Conservation (phyloP, 2,888 invertebrate species). For the Drosophila villosipedis region DNA sequence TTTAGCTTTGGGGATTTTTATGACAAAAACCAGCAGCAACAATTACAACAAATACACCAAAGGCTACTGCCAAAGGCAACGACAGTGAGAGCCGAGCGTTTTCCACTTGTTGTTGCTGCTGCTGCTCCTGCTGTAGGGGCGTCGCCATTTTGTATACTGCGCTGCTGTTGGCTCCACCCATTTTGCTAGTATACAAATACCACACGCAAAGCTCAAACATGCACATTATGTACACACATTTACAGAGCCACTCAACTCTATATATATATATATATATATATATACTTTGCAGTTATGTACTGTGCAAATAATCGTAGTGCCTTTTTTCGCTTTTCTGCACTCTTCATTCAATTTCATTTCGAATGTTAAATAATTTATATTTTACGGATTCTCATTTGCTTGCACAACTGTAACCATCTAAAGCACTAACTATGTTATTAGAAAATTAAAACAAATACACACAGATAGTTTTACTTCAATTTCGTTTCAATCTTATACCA, state of each 20-base stretch:
- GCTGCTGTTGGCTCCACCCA: slow-evolving; percentile 62
- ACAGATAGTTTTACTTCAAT: background rate
- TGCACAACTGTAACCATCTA: background rate
- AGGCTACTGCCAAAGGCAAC: slow-evolving; percentile 20
- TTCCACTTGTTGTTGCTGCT: background rate
- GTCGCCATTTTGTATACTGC: slow-evolving; percentile 63
- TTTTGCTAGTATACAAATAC: slow-evolving; percentile 30
- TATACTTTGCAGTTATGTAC: slow-evolving; percentile 20
- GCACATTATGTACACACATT: slow-evolving; percentile 24
- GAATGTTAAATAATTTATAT: slow-evolving; percentile 23
- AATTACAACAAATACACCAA: slow-evolving; percentile 10
- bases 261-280: background rate
- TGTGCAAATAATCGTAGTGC: slow-evolving; percentile 14
- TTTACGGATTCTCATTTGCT: slow-evolving; percentile 8
- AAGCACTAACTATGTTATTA: background rate
- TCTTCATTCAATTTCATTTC: slow-evolving; percentile 18
- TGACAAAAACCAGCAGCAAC: slow-evolving; percentile 44
- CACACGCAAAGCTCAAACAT: slow-evolving; percentile 28
- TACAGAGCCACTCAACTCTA: slow-evolving; percentile 26
- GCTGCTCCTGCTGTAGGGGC: slow-evolving; percentile 56
- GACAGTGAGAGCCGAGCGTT: slow-evolving; percentile 37
- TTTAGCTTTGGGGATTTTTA: slow-evolving; percentile 74
- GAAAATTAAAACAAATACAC: background rate
- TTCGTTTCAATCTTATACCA: background rate
- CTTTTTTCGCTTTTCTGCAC: slow-evolving; percentile 13